phyloP scores from a whole-genome alignment of 2,113 vertebrate genomes.

The Halichoeres trimaculatus region DNA sequence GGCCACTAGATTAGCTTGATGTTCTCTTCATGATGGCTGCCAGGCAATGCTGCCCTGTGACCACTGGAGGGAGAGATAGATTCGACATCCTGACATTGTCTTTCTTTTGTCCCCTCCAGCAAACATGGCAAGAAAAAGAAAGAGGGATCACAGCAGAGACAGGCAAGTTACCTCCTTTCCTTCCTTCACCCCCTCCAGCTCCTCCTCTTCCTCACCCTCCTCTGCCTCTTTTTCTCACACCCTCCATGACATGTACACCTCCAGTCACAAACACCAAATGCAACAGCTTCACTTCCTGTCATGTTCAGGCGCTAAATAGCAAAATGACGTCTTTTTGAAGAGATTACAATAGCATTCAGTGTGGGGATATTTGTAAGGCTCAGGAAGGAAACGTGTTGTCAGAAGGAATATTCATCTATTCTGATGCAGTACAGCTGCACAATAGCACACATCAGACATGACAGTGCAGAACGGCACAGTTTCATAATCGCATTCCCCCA shows the following conservation, averaged over 20 bases:
- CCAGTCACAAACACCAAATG: conserved; percentile 6
- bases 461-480: conserved; percentile 61
- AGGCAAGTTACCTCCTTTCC: conserved; percentile 78
- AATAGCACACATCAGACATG: conserved; percentile 57
- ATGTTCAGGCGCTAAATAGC: conserved; percentile 3
- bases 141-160: conserved; percentile 85
- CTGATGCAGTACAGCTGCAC: conserved; percentile 22
- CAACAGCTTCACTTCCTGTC: conserved; percentile 58
- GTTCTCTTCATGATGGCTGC: conserved; percentile 52
- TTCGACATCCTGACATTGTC: conserved; percentile 78
- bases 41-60: conserved; percentile 64
- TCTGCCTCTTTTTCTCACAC: conserved; percentile 16
- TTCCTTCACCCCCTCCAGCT: background rate
- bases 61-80: conserved; percentile 75
- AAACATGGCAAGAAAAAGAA: conserved; percentile 88
- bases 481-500: conserved; percentile 61
- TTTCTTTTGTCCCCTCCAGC: conserved; percentile 82
- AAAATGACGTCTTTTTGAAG: conserved; percentile 30
- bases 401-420: conserved; percentile 48
- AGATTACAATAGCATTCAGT: conserved; percentile 33
- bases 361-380: conserved; percentile 36
- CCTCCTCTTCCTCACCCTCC: background rate
- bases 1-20: conserved; percentile 45
- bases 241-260: conserved; percentile 19
- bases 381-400: conserved; percentile 43